Conservation (phyloP, 2,113 vertebrate species). For the Diadophis punctatus region DNA sequence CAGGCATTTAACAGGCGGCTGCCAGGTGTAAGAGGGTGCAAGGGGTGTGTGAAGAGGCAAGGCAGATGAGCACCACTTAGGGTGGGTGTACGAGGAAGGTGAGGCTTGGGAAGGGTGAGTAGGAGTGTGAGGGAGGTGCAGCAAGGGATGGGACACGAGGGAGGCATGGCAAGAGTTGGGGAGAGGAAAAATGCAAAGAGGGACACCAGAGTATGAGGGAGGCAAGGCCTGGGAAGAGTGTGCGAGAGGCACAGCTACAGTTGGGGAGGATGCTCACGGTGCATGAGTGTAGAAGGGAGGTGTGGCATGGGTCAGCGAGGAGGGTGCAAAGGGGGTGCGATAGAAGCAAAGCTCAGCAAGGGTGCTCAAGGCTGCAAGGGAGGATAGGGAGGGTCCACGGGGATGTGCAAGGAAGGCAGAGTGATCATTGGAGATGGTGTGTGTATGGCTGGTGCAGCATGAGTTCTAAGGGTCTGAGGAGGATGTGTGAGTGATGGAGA, state of each 20-base stretch:
- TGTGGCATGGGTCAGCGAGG: neutral
- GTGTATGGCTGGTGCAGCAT: neutral
- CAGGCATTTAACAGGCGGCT: neutral
- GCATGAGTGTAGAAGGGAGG: neutral
- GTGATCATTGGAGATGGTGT: neutral
- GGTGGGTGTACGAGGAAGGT: neutral
- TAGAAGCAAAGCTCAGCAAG: neutral
- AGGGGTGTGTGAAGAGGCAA: neutral
- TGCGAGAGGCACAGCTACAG: neutral
- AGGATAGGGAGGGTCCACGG: neutral
- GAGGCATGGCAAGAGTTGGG: neutral
- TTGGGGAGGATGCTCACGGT: neutral
- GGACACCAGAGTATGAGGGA: neutral
- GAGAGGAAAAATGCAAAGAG: neutral
- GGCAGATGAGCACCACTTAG: neutral
- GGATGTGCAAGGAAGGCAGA: neutral
- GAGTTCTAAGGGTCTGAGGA: neutral
- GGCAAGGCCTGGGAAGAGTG: neutral
- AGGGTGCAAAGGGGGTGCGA: neutral
- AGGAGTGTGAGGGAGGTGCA: neutral
- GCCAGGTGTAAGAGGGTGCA: neutral
- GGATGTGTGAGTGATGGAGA: neutral
- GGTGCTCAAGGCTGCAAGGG: neutral
- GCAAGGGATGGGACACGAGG: neutral
- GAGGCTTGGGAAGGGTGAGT: neutral